Base-by-base conservation (phyloP, 2,797 vertebrate genomes). In the Diplodus sargus region DNA sequence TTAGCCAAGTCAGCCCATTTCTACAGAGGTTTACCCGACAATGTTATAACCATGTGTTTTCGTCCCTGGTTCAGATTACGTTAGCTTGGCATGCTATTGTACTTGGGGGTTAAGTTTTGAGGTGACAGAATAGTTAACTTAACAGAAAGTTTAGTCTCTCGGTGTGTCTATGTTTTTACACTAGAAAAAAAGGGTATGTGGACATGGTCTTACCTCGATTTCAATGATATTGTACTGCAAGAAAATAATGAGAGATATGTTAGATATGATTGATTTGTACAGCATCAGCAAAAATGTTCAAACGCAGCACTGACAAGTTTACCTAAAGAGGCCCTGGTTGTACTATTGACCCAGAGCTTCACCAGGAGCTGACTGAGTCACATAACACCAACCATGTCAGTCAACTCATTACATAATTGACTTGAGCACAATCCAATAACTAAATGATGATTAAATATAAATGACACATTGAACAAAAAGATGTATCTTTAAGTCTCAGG, bases 191-290 rank as follows among this genome's bases (percentile, higher is more conserved):
- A 25, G 1, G 0, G 5, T 48, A 45, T 30, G 23, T 25, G 20
- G 10, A 5, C n/a, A 20, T 18, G 1, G 28, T 42, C 59, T 72
- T 72, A 72, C 70, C 70, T 53, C 17, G 5, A 72, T 4, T 45
- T 53, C 58, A 11, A 54, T 72, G 58, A 52, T 23, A 30, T 45
- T 25, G 22, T 72, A 72, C 70, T 72, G 70, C n/a, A 72, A 62
- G 10, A 20, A 43, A 45, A 51, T 1, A 17, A 34, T 9, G 9
- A 67, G 1, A 42, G 20, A 53, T 13, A n/a, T 45, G 23, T 58
- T 48, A 30, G 16, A 47, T 62, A 10, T 16, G 15, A 63, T 5
- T 13, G 8, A 13, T 28, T 20, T 64, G 28, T 13, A 25, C 25
- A 25, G 25, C 25, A 25, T 48, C n/a, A 28, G 23, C 45, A 64